These are phyloP conservation scores for Ephestia elutella DNA, from an alignment of 1,140 invertebrate genomes.

Conservation along the genomic window DNA sequence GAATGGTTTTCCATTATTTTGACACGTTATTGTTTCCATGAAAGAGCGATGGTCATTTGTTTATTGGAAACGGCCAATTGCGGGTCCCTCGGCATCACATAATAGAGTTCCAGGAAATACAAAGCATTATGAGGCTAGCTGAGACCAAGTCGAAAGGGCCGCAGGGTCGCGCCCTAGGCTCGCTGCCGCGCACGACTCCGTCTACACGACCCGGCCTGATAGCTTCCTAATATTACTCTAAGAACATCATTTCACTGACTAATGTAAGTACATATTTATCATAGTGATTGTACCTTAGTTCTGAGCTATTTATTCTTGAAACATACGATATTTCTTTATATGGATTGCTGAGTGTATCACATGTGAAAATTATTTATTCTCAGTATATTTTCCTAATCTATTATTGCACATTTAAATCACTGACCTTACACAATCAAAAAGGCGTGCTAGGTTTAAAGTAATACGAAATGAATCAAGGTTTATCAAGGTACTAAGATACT, in stretches of 20 bases:
- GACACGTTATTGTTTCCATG: neutral
- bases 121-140: slow-evolving; percentile 4
- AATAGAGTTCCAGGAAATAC: slow-evolving; percentile 5
- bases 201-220: slow-evolving; percentile 35
- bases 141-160: slow-evolving; percentile 13
- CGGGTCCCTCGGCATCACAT: neutral
- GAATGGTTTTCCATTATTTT: neutral
- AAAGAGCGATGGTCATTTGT: neutral
- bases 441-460: too few relatives aligned
- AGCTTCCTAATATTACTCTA: slow-evolving; percentile 29
- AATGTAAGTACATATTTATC: slow-evolving; percentile 1
- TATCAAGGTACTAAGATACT: neutral
- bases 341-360: too few relatives aligned
- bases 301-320: too few relatives aligned
- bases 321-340: too few relatives aligned
- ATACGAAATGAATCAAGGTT: neutral
- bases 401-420: too few relatives aligned
- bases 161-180: slow-evolving; percentile 36
- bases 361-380: too few relatives aligned
- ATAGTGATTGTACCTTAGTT: neutral
- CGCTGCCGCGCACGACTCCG: slow-evolving; percentile 37
- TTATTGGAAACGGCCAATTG: neutral
- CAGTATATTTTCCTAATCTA: too few relatives aligned
- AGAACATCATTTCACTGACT: neutral
- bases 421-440: too few relatives aligned